These are phyloP conservation scores for Oryzias javanicus DNA, from an alignment of 2,113 vertebrate species.

Conservation along the genomic window DNA sequence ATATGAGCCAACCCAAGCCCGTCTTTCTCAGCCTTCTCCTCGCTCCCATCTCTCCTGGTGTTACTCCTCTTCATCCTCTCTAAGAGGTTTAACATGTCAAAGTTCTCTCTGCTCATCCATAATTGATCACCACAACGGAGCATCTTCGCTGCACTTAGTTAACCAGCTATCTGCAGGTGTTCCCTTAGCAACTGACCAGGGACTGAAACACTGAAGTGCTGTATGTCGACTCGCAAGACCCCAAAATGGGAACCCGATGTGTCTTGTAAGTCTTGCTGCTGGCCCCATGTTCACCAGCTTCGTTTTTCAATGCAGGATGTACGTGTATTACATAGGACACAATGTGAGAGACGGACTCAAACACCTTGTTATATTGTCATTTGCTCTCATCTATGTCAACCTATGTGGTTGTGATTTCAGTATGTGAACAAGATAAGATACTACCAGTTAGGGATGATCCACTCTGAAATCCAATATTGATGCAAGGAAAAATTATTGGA, in stretches of 20 bases:
- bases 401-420: conserved; percentile 37
- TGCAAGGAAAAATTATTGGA: too few relatives aligned
- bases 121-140: conserved; percentile 73
- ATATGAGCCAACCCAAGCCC: conserved; percentile 20
- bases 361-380: conserved; percentile 40
- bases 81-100: conserved; percentile 82
- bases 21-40: conserved; percentile 37
- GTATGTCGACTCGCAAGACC: conserved; percentile 41
- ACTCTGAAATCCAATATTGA: too few relatives aligned
- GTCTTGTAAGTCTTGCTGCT: conserved; percentile 60
- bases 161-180: conserved; percentile 76
- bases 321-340: conserved; percentile 44
- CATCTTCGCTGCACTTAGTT: conserved; percentile 78
- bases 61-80: conserved; percentile 61
- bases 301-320: conserved; percentile 40
- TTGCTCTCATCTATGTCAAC: conserved; percentile 5
- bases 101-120: conserved; percentile 78
- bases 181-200: conserved; percentile 71
- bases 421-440: neutral
- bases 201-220: conserved; percentile 47
- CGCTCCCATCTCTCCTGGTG: conserved; percentile 41
- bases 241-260: conserved; percentile 54
- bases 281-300: conserved; percentile 55
- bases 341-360: conserved; percentile 50
- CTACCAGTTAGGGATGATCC: too few relatives aligned